Percentiles rank a stretch among this genome's conserved stretches.
Evolutionary conservation across 2,888 invertebrate genomes (phyloP).

Genomic region (Acanthosoma haemorrhoidale): DNA sequence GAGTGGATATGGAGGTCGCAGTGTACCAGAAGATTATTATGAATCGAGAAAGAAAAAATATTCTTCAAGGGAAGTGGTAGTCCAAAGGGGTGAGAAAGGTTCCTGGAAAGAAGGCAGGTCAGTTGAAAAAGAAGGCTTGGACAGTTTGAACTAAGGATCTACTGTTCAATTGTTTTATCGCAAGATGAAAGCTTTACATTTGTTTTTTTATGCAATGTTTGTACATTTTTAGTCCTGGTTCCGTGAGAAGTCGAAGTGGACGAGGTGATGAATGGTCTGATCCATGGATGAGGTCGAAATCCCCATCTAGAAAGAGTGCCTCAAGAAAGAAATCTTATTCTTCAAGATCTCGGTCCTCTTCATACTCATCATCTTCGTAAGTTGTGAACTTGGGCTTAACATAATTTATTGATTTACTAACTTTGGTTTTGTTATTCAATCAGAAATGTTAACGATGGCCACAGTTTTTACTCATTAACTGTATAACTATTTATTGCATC

Average conservation of each 20-base stretch:
- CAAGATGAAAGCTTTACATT: neutral
- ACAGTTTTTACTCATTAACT: too few relatives aligned
- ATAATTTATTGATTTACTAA: too few relatives aligned
- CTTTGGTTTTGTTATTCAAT: too few relatives aligned
- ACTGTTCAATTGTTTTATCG: neutral
- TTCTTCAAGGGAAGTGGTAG: slow-evolving; percentile 68
- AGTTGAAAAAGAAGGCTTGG: neutral
- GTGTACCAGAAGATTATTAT: slow-evolving; percentile 36
- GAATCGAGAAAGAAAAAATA: slow-evolving; percentile 36
- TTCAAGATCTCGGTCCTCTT: slow-evolving; percentile 55
- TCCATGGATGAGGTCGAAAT: slow-evolving; percentile 83
- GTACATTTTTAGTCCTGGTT: slow-evolving; percentile 5
- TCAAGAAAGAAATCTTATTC: slow-evolving; percentile 59
- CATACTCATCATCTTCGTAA: slow-evolving; percentile 54
- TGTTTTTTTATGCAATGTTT: too few relatives aligned
- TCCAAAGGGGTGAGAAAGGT: slow-evolving; percentile 55
- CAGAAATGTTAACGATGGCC: too few relatives aligned
- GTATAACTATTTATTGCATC: too few relatives aligned
- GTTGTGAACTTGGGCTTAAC: neutral
- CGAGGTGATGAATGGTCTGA: slow-evolving; percentile 85
- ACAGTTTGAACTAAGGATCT: neutral
- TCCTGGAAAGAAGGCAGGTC: slow-evolving; percentile 30
- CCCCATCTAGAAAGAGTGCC: slow-evolving; percentile 49
- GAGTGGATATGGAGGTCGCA: slow-evolving; percentile 25
- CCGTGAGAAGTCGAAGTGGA: slow-evolving; percentile 31